Evolutionary conservation across 2,888 invertebrate species (phyloP).

Genomic region (Ormyrus thymus): DNA sequence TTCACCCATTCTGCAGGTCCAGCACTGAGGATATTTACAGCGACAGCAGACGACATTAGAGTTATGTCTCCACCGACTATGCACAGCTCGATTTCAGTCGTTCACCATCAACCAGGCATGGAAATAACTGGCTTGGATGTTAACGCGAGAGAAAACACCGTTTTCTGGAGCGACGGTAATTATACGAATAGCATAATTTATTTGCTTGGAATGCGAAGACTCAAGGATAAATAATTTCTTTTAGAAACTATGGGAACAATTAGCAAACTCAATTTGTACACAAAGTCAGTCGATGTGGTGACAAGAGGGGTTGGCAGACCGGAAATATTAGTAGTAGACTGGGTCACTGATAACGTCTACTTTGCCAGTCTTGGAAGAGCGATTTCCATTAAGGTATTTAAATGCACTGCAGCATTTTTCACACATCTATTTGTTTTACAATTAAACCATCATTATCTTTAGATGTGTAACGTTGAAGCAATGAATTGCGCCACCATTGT

Average conservation of each 20-base stretch:
- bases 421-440: neutral
- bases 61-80: conserved; percentile 58
- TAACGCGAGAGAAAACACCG: conserved; percentile 71
- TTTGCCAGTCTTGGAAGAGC: conserved; percentile 76
- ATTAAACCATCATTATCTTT: conserved; percentile 5
- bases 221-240: conserved; percentile 13
- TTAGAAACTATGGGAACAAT: conserved; percentile 65
- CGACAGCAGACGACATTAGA: conserved; percentile 67
- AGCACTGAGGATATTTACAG: conserved; percentile 69
- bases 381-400: conserved; percentile 64
- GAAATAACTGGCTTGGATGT: conserved; percentile 78
- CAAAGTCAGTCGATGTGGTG: conserved; percentile 70
- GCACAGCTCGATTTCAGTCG: conserved; percentile 50
- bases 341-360: conserved; percentile 85
- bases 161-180: conserved; percentile 76
- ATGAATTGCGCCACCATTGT: conserved; percentile 78
- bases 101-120: conserved; percentile 55
- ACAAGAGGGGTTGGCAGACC: conserved; percentile 75
- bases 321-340: conserved; percentile 82
- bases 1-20: conserved; percentile 62
- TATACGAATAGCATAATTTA: neutral
- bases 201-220: neutral
- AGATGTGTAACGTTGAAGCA: conserved; percentile 78
- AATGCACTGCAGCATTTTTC: neutral
- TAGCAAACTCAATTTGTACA: conserved; percentile 68